Evolutionary conservation across 2,113 vertebrate genomes (phyloP), one percentile per base, ranked within the genome.

Genomic region (Chaetorhynchus papuensis): DNA sequence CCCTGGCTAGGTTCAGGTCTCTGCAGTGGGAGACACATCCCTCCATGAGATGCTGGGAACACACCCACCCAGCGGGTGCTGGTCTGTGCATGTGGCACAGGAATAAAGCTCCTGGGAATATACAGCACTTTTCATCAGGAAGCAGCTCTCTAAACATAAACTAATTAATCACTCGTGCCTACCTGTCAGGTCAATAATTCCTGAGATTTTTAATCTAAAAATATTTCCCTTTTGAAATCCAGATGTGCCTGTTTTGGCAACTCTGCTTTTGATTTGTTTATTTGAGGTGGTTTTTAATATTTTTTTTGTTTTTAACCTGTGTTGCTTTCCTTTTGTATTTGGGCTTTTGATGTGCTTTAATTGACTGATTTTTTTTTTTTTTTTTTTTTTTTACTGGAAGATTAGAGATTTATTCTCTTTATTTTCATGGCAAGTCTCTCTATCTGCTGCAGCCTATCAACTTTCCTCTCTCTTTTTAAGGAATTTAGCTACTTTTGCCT

Each of bases 141-240:
- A 70, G 68, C 87, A 89, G 83, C 82, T 96, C 60, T 80, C 75
- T 59, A 92, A 93, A 94, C 78, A 94, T 86, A 53, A 90, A 66
- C 94, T 96, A 92, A 93, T 96, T 89, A 92, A 93, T 92, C 93
- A 91, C 89, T 92, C 3, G 28, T 93, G 88, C 80, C 87, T 95
- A 80, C 79, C 92, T 95, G 90, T 92, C 96, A 93, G 90, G 94
- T 91, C 92, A 94, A 90, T 85, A 83, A 92, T 83, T 96, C 88
- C 87, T 66, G 89, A 91, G 94, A 91, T 93, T 89, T 87, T 95
- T 91, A 93, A 93, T 92, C 89, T 95, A 89, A 92, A 95, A 96
- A 95, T 85, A 95, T 85, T 86, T 94, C 66, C 59, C 70, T 89
- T 95, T 95, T 95, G 90, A 93, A 96, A 95, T 94, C 76, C 85